Evolutionary conservation across 2,797 vertebrate species (phyloP).

Genomic region (Merluccius polli): DNA sequence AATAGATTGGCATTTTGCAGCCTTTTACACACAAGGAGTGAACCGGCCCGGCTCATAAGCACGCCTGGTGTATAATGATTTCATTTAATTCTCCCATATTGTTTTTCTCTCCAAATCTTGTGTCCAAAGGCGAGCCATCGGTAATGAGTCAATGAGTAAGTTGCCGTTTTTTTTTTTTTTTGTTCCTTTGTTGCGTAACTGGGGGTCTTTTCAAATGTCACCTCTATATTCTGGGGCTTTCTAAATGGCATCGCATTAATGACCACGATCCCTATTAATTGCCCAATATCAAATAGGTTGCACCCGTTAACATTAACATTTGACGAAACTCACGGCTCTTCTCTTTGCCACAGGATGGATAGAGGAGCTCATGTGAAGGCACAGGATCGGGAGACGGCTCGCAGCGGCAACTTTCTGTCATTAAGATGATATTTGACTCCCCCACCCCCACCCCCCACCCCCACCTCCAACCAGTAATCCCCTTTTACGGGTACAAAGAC

Average conservation of each 20-base stretch:
- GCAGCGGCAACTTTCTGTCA: not conserved
- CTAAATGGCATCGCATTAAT: conserved; percentile 73
- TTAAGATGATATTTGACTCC: conserved; percentile 50
- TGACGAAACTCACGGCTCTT: conserved; percentile 31
- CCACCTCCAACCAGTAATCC: conserved; percentile 39
- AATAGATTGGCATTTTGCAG: conserved; percentile 32
- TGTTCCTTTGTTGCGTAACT: not conserved
- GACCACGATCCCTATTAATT: conserved; percentile 62
- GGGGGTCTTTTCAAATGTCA: conserved; percentile 71
- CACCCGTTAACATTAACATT: conserved; percentile 55
- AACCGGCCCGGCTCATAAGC: conserved; percentile 42
- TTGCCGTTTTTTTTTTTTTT: not conserved
- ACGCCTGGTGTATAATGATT: conserved; percentile 44
- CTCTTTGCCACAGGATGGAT: not conserved
- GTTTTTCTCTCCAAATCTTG: conserved; percentile 45
- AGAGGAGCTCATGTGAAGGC: not conserved
- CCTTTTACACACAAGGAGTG: conserved; percentile 40
- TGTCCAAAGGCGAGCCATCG: conserved; percentile 63
- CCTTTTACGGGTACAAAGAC: conserved; percentile 51
- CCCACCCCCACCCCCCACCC: conserved; percentile 17
- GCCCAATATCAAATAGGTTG: conserved; percentile 59
- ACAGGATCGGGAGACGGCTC: not conserved
- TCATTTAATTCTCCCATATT: conserved; percentile 28
- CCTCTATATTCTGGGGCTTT: conserved; percentile 67
- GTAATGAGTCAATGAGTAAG: conserved; percentile 43